Evolutionary conservation across 2,113 vertebrate genomes (phyloP).

Genomic region (Charina bottae): DNA sequence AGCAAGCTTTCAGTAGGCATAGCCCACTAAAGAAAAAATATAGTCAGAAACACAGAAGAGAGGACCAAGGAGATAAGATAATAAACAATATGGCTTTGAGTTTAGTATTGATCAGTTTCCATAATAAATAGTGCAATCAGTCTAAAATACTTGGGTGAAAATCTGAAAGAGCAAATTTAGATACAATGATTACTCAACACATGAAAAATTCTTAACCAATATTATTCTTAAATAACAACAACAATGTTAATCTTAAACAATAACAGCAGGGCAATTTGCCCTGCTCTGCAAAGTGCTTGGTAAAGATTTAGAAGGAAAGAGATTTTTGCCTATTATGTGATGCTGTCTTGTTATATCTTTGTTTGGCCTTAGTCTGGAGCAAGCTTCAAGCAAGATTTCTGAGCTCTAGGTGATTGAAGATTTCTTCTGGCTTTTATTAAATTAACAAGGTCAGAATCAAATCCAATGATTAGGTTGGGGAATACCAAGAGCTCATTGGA

Average conservation of each 20-base stretch:
- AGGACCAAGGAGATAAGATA: background rate
- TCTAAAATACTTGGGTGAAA: conserved; percentile 25
- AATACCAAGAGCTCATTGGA: conserved; percentile 37
- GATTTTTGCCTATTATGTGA: conserved; percentile 46
- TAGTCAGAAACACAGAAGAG: background rate
- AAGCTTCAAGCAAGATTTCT: conserved; percentile 41
- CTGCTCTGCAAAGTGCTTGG: background rate
- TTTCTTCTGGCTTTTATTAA: conserved; percentile 11
- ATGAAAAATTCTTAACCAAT: background rate
- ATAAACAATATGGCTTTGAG: background rate
- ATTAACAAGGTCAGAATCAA: conserved; percentile 20
- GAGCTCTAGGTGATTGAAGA: conserved; percentile 38
- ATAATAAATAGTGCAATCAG: conserved; percentile 23
- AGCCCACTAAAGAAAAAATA: background rate
- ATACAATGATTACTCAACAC: background rate
- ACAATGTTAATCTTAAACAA: background rate
- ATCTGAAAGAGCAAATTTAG: background rate
- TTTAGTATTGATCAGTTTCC: conserved; percentile 3
- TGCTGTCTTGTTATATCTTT: conserved; percentile 36
- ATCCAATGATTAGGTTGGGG: conserved; percentile 38
- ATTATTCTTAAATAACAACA: conserved; percentile 14
- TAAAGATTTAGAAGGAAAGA: conserved; percentile 49
- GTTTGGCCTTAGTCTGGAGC: conserved; percentile 34
- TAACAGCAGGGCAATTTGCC: background rate
- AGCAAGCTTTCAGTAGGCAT: background rate